These are phyloP conservation scores for Brachypalpus laphriformis DNA, from an alignment of 2,888 invertebrate species.

Conservation along the genomic window DNA sequence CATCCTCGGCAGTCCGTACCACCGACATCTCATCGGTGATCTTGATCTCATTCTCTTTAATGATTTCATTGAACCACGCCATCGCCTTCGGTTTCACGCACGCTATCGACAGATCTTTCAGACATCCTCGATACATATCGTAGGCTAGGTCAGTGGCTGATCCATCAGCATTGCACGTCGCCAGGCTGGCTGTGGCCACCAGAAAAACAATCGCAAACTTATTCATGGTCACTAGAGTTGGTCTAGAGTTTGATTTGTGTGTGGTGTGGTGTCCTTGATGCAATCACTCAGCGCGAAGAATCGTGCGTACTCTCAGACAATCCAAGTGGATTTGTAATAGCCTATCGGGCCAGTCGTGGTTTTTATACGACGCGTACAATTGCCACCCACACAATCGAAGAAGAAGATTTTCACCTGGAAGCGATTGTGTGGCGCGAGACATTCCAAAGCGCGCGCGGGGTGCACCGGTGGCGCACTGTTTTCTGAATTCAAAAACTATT, in stretches of 20 bases:
- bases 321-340: slow-evolving; percentile 81
- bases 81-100: slow-evolving; percentile 92
- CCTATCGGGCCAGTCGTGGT: slow-evolving; percentile 78
- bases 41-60: slow-evolving; percentile 87
- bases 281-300: slow-evolving; percentile 64
- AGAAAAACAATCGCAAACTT: slow-evolving; percentile 76
- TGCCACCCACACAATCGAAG: slow-evolving; percentile 73
- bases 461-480: slow-evolving; percentile 20
- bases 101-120: slow-evolving; percentile 87
- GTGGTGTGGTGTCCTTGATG: slow-evolving; percentile 42
- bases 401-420: slow-evolving; percentile 71
- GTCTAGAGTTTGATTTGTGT: slow-evolving; percentile 16
- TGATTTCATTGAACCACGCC: slow-evolving; percentile 88
- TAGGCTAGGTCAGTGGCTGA: slow-evolving; percentile 87
- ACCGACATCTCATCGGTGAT: slow-evolving; percentile 91
- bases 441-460: slow-evolving; percentile 69
- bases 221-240: slow-evolving; percentile 76
- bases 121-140: slow-evolving; percentile 88
- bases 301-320: slow-evolving; percentile 78
- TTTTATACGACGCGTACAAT: slow-evolving; percentile 82
- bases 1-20: slow-evolving; percentile 85
- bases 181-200: slow-evolving; percentile 75
- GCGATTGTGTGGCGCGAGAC: slow-evolving; percentile 41
- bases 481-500: slow-evolving; percentile 55
- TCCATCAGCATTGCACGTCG: slow-evolving; percentile 70